These are phyloP conservation scores for Drosophila demipolita DNA, from an alignment of 2,888 invertebrate species.

Conservation along the genomic window DNA sequence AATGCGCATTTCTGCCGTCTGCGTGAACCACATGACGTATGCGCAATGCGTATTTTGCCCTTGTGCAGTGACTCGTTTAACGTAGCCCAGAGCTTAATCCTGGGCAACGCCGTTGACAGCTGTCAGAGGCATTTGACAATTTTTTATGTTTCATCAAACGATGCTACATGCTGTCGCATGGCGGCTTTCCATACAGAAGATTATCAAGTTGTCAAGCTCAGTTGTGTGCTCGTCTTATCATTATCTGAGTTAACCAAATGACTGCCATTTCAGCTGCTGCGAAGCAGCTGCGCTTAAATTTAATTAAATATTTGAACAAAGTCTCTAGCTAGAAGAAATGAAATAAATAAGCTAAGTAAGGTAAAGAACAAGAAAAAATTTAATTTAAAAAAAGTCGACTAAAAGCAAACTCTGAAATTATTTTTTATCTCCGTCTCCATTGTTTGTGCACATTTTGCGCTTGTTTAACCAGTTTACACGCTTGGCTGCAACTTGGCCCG, in stretches of 20 bases:
- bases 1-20: conserved; percentile 7
- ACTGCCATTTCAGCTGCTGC: conserved; percentile 27
- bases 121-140: conserved; percentile 62
- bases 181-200: conserved; percentile 24
- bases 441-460: conserved; percentile 62
- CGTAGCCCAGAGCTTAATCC: conserved; percentile 30
- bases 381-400: conserved; percentile 7
- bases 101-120: conserved; percentile 57
- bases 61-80: conserved; percentile 41
- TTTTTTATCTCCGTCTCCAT: conserved; percentile 44
- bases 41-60: conserved; percentile 43
- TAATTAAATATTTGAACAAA: conserved; percentile 56
- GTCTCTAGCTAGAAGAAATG: conserved; percentile 21
- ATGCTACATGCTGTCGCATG: conserved; percentile 58
- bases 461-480: conserved; percentile 70
- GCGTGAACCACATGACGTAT: conserved; percentile 59
- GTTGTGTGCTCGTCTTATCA: conserved; percentile 23
- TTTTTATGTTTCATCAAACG: conserved; percentile 65
- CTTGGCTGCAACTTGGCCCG: conserved; percentile 60
- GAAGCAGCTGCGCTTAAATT: conserved; percentile 45
- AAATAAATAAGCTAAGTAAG: conserved; percentile 38
- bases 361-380: conserved; percentile 4
- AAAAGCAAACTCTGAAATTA: conserved; percentile 4
- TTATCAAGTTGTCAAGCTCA: conserved; percentile 63
- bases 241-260: conserved; percentile 55